These are phyloP conservation scores for Tor tambroides DNA, from an alignment of 2,113 vertebrate genomes.

Conservation along the genomic window DNA sequence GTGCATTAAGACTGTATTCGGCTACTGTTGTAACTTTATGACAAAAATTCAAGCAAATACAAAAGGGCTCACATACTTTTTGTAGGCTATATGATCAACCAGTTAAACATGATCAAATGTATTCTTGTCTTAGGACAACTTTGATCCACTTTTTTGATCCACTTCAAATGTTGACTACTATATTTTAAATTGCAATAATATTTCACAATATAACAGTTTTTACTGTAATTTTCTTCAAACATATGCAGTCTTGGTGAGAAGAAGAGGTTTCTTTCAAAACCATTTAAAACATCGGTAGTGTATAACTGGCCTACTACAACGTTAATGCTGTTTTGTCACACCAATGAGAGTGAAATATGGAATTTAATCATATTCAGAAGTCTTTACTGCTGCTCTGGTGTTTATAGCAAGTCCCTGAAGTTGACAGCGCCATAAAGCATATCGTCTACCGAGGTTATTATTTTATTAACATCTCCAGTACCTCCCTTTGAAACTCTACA, in stretches of 20 bases:
- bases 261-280: neutral
- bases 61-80: neutral
- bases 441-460: neutral
- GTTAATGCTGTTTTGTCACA: neutral
- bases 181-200: neutral
- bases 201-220: neutral
- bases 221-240: no score
- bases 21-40: neutral
- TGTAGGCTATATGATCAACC: neutral
- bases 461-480: slow-evolving; percentile 4
- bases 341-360: neutral
- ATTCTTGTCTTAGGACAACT: no score
- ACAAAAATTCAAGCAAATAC: neutral
- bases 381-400: neutral
- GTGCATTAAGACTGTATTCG: neutral
- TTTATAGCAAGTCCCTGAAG: neutral
- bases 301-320: neutral
- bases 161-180: no score
- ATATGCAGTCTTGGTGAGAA: no score
- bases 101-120: neutral
- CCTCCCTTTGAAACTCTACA: neutral
- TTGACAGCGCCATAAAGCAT: neutral
- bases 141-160: no score
- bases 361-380: neutral
- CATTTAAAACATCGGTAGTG: neutral